Conservation (phyloP, 2,797 vertebrate genomes). For the Podarcis siculus region DNA sequence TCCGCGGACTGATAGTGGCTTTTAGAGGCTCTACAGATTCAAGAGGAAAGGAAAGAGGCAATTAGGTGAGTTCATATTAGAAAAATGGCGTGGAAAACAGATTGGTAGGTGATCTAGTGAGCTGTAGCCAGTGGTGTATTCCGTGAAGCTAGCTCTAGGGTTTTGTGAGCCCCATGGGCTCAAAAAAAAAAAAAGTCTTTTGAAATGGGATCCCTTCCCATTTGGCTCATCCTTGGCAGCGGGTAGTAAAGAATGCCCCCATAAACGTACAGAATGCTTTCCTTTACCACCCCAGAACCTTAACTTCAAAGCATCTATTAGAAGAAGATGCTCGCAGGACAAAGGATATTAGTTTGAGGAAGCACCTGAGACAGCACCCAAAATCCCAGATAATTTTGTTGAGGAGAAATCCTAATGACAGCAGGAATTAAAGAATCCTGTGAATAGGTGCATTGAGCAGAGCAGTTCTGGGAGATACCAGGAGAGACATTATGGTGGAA, state of each 20-base stretch:
- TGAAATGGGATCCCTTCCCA: neutral
- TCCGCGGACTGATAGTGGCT: conserved; percentile 92
- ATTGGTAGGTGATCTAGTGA: neutral
- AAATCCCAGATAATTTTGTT: neutral
- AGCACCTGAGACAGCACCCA: neutral
- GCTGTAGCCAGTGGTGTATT: neutral
- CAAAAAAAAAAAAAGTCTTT: too few species aligned
- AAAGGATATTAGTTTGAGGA: neutral
- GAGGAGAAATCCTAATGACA: neutral
- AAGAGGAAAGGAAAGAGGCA: conserved; percentile 11
- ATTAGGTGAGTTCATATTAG: neutral
- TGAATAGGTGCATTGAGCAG: neutral
- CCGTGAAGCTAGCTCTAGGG: neutral
- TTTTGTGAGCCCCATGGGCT: neutral
- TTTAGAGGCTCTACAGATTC: conserved; percentile 89
- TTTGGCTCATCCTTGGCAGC: neutral
- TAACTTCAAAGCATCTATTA: neutral
- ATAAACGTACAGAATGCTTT: neutral
- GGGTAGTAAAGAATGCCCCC: neutral
- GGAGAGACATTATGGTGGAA: neutral
- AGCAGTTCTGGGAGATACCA: neutral
- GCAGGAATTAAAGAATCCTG: neutral
- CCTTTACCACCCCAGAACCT: neutral
- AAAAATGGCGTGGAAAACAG: neutral
- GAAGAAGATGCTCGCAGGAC: neutral